Evolutionary conservation across 2,888 invertebrate species (phyloP).

Genomic region (Chrysotoxum bicinctum): DNA sequence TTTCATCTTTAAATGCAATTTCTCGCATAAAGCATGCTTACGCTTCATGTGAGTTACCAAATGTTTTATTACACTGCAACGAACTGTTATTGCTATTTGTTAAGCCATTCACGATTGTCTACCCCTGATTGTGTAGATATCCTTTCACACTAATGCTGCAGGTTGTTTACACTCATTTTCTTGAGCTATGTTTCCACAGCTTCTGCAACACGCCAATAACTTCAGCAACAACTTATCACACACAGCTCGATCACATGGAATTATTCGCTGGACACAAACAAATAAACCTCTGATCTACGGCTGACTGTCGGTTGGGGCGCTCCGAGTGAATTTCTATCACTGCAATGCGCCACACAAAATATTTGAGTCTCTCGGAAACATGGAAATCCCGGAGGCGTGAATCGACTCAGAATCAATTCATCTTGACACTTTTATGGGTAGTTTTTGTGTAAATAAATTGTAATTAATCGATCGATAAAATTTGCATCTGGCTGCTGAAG

Average conservation of each 20-base stretch:
- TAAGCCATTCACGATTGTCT: neutral
- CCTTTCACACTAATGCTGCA: conserved; percentile 8
- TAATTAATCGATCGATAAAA: conserved; percentile 73
- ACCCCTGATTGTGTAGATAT: conserved; percentile 19
- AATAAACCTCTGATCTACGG: conserved; percentile 1
- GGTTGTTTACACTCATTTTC: conserved; percentile 44
- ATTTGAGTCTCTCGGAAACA: conserved; percentile 18
- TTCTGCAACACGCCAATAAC: conserved; percentile 32
- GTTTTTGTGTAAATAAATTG: conserved; percentile 72
- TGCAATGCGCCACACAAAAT: conserved; percentile 19
- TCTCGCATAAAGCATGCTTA: too few relatives aligned
- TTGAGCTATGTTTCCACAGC: conserved; percentile 33
- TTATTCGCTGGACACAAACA: conserved; percentile 43
- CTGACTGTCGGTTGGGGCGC: too few relatives aligned
- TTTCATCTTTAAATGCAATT: too few relatives aligned
- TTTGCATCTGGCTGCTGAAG: conserved; percentile 65
- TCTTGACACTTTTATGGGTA: conserved; percentile 72
- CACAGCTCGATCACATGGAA: conserved; percentile 38
- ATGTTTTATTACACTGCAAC: too few relatives aligned
- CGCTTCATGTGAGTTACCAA: too few relatives aligned
- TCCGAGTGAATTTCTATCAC: too few relatives aligned
- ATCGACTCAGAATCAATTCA: conserved; percentile 71
- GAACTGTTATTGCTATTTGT: too few relatives aligned
- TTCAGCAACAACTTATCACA: conserved; percentile 20
- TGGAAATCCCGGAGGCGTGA: conserved; percentile 63